Conservation (phyloP, 1,140 invertebrate genomes). For the Nautilus pompilius region DNA sequence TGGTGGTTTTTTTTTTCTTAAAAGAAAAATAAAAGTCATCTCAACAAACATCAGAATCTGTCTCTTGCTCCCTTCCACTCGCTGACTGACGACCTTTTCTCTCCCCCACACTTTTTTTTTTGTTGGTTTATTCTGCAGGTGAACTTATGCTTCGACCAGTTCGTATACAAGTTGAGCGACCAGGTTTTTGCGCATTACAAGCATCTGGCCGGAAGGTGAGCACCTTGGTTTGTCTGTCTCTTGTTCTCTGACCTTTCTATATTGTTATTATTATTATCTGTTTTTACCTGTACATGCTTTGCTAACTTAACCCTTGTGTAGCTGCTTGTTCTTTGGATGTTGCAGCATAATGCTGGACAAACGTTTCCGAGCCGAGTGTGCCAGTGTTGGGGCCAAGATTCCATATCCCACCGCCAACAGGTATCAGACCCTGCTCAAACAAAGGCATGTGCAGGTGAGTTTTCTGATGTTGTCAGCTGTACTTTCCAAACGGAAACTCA, state of each 20-base stretch:
- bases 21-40: neutral
- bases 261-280: no score
- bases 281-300: no score
- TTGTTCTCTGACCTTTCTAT: no score
- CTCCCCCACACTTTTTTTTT: neutral
- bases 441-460: slow-evolving; percentile 78
- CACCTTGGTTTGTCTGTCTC: neutral
- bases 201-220: slow-evolving; percentile 82
- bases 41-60: no score
- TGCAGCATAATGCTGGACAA: slow-evolving; percentile 93
- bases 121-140: slow-evolving; percentile 60
- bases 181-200: slow-evolving; percentile 99
- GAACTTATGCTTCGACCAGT: slow-evolving; percentile 99
- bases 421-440: slow-evolving; percentile 93
- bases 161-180: slow-evolving; percentile 97
- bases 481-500: no score
- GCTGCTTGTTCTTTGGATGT: no score
- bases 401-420: slow-evolving; percentile 83
- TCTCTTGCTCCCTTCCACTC: no score
- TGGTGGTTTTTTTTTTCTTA: neutral
- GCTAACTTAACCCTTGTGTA: no score
- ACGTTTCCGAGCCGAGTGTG: slow-evolving; percentile 91
- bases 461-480: no score
- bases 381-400: slow-evolving; percentile 71
- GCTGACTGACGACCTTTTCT: no score